Conservation (phyloP, 2,888 invertebrate genomes). For the Luperina nickerlii region DNA sequence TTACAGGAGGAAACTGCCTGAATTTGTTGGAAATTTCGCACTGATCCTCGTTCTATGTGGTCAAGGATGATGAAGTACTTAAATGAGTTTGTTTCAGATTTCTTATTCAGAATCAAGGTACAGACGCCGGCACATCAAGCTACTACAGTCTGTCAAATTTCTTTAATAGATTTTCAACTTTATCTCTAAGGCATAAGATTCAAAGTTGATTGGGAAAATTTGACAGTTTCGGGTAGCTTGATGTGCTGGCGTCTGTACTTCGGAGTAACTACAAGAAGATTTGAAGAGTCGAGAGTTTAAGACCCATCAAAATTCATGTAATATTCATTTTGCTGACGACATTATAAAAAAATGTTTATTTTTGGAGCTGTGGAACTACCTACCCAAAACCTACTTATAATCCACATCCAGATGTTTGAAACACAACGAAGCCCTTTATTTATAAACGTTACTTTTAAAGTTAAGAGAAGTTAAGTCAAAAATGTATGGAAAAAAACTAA, state of each 20-base stretch:
- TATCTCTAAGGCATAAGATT: too few relatives aligned
- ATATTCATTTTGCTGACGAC: not conserved
- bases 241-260: not conserved
- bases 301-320: not conserved
- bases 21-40: not conserved
- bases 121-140: too few relatives aligned
- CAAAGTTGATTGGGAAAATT: too few relatives aligned
- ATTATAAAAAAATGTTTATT: not conserved
- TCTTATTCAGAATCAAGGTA: not conserved
- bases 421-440: not conserved
- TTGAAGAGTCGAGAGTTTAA: not conserved
- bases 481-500: not conserved
- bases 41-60: not conserved
- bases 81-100: not conserved
- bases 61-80: not conserved
- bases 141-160: too few relatives aligned
- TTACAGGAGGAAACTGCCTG: conserved; percentile 2
- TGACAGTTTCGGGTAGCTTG: too few relatives aligned
- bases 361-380: not conserved
- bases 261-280: too few relatives aligned
- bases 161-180: too few relatives aligned
- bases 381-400: not conserved
- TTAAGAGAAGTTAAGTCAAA: not conserved
- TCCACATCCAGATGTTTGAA: not conserved
- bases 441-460: not conserved